Conservation (phyloP, 2,113 vertebrate species). For the Scatophagus argus region DNA sequence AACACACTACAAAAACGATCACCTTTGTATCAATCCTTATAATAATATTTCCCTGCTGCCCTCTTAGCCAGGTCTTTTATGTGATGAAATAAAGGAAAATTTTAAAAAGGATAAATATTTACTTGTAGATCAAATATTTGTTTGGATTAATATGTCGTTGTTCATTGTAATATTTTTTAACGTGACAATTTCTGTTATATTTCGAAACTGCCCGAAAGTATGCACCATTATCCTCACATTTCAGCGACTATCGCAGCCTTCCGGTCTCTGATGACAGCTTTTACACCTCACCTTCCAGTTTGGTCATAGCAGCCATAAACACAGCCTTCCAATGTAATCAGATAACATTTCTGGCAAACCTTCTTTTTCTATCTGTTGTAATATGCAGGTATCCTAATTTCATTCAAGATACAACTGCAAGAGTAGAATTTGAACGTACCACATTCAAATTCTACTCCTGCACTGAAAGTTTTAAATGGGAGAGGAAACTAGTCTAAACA, state of each 20-base stretch:
- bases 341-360: background rate
- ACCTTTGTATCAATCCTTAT: background rate
- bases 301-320: background rate
- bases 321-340: background rate
- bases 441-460: slow-evolving; percentile 31
- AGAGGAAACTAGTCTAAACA: slow-evolving; percentile 14
- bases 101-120: background rate
- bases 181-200: background rate
- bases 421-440: slow-evolving; percentile 9
- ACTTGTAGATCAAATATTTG: background rate
- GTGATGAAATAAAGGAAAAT: background rate
- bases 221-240: background rate
- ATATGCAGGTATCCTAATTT: background rate
- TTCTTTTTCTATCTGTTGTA: too few species aligned
- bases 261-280: background rate
- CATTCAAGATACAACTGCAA: background rate
- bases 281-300: background rate
- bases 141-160: background rate
- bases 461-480: slow-evolving; percentile 15
- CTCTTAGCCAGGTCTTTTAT: background rate
- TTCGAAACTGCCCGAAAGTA: background rate
- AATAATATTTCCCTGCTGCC: background rate
- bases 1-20: background rate
- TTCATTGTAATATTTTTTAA: background rate
- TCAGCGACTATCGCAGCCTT: background rate